Percentiles rank a stretch among this genome's conserved stretches.
phyloP scores from a whole-genome alignment of 2,797 vertebrate genomes.

The Siniperca obscura region DNA sequence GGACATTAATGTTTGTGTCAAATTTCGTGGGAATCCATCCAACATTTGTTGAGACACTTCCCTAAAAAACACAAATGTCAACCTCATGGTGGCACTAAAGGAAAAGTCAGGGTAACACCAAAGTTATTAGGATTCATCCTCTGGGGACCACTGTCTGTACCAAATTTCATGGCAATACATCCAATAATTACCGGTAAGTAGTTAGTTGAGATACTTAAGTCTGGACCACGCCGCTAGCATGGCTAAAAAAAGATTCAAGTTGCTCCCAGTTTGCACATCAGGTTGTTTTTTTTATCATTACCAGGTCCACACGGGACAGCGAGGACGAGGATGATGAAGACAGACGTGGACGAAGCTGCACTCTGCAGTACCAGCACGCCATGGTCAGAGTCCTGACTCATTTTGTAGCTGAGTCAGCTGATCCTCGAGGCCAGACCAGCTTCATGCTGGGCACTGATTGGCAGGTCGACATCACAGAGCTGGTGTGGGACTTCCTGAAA shows the following conservation, averaged over 20 bases:
- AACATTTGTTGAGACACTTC: background rate
- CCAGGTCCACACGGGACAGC: slow-evolving; percentile 90
- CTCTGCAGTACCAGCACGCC: slow-evolving; percentile 94
- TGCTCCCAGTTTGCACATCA: background rate
- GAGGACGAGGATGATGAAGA: slow-evolving; percentile 95
- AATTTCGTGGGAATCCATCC: no score
- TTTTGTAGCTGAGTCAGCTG: slow-evolving; percentile 90
- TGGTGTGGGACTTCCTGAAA: slow-evolving; percentile 94
- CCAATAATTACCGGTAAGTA: background rate
- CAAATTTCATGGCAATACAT: background rate
- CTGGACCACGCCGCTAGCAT: background rate
- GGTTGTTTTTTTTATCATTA: background rate
- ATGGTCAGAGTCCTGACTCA: slow-evolving; percentile 92
- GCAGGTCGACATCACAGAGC: slow-evolving; percentile 94
- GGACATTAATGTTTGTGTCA: background rate
- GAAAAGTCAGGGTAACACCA: background rate
- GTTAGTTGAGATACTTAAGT: background rate
- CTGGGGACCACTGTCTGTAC: background rate
- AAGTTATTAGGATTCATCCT: background rate
- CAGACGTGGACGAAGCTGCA: slow-evolving; percentile 88
- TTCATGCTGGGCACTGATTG: slow-evolving; percentile 91
- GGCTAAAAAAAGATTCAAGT: background rate
- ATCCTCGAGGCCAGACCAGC: slow-evolving; percentile 86
- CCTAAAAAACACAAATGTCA: background rate
- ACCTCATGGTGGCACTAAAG: background rate